Evolutionary conservation across 2,888 invertebrate species (phyloP), one percentile per base, ranked within the genome.

Genomic region (Hirudinaria manillensis): DNA sequence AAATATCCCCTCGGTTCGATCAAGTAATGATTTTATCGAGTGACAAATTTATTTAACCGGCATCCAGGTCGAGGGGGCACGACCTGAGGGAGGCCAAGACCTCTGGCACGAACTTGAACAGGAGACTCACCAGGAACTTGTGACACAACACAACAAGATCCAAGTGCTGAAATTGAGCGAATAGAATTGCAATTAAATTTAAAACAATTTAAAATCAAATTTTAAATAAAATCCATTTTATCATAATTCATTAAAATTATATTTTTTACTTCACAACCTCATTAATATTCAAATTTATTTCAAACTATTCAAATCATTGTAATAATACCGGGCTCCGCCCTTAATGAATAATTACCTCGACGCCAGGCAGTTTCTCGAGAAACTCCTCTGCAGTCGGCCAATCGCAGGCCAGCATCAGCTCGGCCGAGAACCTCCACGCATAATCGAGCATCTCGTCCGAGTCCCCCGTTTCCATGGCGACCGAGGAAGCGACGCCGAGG

Each of bases 401-500:
- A 76, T 83, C 81, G 29, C 79, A 77, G 74, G 80, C 78, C 70
- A 81, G 75, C 27, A 83, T 78, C 74, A 81, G 80, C 76, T 82
- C 82, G 16, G 80, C 80, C 10, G 83, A 78, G 29, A 81, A 80
- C 67, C 81, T 81, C 75, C 82, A 81, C 19, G 82, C 82, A 74
- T 82, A 82, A 68, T 81, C 78, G 73, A 81, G 77, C 6, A 81
- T 82, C 53, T 81, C 81, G 55, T 81, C 81, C 70, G 80, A 80
- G 74, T 83, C 82, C 74, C 80, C 80, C 77, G 81, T 82, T 24
- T 82, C 75, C 76, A 83, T 77, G n/a, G 91, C 90, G 51, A 91
- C 82, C 70, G 89, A 88, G 0, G 88, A 87, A 0, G 91, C 90
- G 19, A 90, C 82, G 75, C 87, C 85, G 34, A 91, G 84, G 68